Percentiles rank a stretch among this genome's conserved stretches.
Evolutionary conservation across 2,888 invertebrate species (phyloP).

Genomic region (Caenorhabditis zanzibari): DNA sequence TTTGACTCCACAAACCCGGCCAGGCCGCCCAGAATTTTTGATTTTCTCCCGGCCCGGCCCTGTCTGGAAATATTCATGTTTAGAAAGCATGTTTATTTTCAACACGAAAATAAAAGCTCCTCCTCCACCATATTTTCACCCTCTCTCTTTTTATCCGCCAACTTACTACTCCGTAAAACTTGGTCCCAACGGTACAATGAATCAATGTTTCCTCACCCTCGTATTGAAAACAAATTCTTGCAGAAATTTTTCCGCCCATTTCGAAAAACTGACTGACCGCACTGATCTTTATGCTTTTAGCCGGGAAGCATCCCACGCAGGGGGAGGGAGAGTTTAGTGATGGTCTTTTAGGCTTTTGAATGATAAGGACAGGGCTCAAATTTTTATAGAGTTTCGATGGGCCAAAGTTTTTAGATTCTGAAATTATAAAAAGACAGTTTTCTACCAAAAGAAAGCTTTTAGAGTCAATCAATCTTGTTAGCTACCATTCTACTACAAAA

Average conservation of each 20-base stretch:
- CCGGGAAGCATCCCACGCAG: neutral
- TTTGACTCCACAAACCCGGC: too few relatives aligned
- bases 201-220: constrained; percentile 39
- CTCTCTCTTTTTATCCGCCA: constrained; percentile 1
- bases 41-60: too few relatives aligned
- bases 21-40: too few relatives aligned
- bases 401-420: neutral
- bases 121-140: too few relatives aligned
- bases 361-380: too few relatives aligned
- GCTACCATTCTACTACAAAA: neutral
- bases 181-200: constrained; percentile 40
- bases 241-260: neutral
- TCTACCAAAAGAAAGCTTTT: too few relatives aligned
- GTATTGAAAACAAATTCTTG: neutral
- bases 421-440: too few relatives aligned
- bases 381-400: too few relatives aligned
- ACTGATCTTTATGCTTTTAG: constrained; percentile 18
- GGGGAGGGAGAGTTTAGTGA: too few relatives aligned
- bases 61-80: too few relatives aligned
- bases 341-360: too few relatives aligned
- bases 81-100: constrained; percentile 26
- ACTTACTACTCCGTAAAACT: constrained; percentile 28
- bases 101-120: constrained; percentile 36
- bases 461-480: too few relatives aligned
- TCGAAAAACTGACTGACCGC: constrained; percentile 15